Evolutionary conservation across 1,140 invertebrate genomes (phyloP).

Genomic region (Nebria ingens): DNA sequence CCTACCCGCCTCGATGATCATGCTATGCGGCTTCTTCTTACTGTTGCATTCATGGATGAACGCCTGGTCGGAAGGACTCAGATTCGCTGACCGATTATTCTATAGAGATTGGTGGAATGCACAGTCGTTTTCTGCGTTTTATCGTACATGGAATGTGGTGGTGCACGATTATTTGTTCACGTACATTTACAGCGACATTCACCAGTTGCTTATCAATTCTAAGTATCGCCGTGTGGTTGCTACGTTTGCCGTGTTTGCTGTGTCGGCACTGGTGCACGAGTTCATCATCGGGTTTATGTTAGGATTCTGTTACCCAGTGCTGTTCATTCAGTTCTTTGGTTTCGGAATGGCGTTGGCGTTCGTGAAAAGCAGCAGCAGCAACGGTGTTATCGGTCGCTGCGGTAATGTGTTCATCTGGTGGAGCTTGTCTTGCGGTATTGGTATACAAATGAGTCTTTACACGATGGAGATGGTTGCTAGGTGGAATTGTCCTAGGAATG

Average conservation of each 20-base stretch:
- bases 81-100: slow-evolving; percentile 73
- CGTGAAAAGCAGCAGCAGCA: slow-evolving; percentile 39
- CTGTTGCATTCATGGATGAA: slow-evolving; percentile 82
- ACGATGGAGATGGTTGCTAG: slow-evolving; percentile 78
- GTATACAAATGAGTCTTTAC: slow-evolving; percentile 68
- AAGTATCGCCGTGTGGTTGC: slow-evolving; percentile 40
- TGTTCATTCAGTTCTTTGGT: slow-evolving; percentile 60
- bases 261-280: slow-evolving; percentile 28
- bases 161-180: slow-evolving; percentile 91
- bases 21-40: slow-evolving; percentile 69
- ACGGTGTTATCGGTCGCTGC: slow-evolving; percentile 20
- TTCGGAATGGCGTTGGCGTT: slow-evolving; percentile 48
- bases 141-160: slow-evolving; percentile 90
- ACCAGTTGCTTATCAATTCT: slow-evolving; percentile 38
- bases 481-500: slow-evolving; percentile 54
- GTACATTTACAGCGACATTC: slow-evolving; percentile 84
- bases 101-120: slow-evolving; percentile 89
- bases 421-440: slow-evolving; percentile 62
- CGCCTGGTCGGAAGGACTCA: slow-evolving; percentile 72
- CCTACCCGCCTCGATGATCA: slow-evolving; percentile 59
- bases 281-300: slow-evolving; percentile 40
- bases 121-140: slow-evolving; percentile 68
- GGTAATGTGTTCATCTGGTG: slow-evolving; percentile 77
- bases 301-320: slow-evolving; percentile 76
- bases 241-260: slow-evolving; percentile 44